Evolutionary conservation across 2,888 invertebrate species (phyloP), one percentile per base, ranked within the genome.

Genomic region (Polydrusus cervinus): DNA sequence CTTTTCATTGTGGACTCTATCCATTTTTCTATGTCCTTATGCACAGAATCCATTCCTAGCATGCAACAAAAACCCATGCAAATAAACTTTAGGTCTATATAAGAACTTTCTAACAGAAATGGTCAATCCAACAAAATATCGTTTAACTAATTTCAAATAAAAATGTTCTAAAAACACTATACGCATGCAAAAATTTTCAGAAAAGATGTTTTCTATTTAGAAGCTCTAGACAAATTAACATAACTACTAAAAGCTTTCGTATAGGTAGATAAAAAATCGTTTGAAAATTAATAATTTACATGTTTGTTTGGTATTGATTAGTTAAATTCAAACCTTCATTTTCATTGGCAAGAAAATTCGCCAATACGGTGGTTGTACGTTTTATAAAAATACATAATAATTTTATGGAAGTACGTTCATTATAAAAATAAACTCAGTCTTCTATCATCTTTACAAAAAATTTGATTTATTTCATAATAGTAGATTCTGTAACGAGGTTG

Each of bases 1-100:
- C 83, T 83, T 75, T 84, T 82, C 74, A 86, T 79, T n/a, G 86
- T 85, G 62, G 84, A 83, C 76, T 85, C 85, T 77, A 85, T 81
- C 87, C 86, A 87, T 78, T 82, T 83, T 77, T 84, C 86, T 79
- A 85, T 80, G 75, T 83, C 81, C 66, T 75, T 75, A 71, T 80
- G 79, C 74, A 79, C 72, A 76, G 74, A 61, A 61, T 81, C 83
- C 81, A 78, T 74, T 79, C 79, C 83, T 83, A 83, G 77, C 79
- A 78, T 80, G 81, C 80, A 80, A 77, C 25, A 49, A 25, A 57
- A 60, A 60, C 11, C 38, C 77, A 77, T 71, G 74, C 74, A 71
- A 57, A 25, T 40, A 64, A 53, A 10, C 9, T 34, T 34, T 34
- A 18, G 16, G 10, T 53, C 10, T n/a, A 20, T n/a, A n/a, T 65